Percentiles rank a stretch among this genome's conserved stretches.
Evolutionary conservation across 2,797 vertebrate genomes (phyloP).

Genomic region (Coregonus ussuriensis): DNA sequence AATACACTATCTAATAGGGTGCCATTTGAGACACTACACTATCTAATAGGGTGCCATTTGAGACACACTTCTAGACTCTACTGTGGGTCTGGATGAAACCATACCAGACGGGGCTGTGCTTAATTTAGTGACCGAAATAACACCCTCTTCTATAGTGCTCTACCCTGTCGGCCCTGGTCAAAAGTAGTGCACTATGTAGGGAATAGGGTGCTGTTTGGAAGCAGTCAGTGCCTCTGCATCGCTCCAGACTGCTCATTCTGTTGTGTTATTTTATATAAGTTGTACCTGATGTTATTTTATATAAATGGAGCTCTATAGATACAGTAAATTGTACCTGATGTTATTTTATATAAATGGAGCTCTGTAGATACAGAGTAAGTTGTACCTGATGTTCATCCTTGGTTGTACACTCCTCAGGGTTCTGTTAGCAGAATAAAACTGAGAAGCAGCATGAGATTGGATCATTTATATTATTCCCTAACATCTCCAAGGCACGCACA

Average conservation of each 20-base stretch:
- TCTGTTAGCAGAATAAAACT: constrained; percentile 16
- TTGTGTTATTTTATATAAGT: background rate
- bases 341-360: background rate
- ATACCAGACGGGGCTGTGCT: background rate
- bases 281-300: background rate
- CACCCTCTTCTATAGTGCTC: no score
- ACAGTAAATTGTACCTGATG: background rate
- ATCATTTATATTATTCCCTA: constrained; percentile 3
- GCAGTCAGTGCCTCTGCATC: no score
- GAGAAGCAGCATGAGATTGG: background rate
- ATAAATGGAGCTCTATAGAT: background rate
- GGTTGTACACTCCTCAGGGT: background rate
- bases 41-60: no score
- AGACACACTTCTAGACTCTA: constrained; percentile 19
- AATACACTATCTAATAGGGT: no score
- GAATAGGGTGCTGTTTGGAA: no score
- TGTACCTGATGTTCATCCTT: no score
- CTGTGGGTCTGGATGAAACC: constrained; percentile 30
- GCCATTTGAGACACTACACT: background rate
- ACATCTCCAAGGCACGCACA: constrained; percentile 6
- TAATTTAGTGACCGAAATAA: no score
- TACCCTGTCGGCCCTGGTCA: no score
- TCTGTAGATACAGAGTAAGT: constrained; percentile 1
- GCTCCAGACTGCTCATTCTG: no score
- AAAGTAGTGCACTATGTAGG: no score